Evolutionary conservation across 2,888 invertebrate species (phyloP), one percentile per base, ranked within the genome.

Genomic region (Podabrus alpinus): DNA sequence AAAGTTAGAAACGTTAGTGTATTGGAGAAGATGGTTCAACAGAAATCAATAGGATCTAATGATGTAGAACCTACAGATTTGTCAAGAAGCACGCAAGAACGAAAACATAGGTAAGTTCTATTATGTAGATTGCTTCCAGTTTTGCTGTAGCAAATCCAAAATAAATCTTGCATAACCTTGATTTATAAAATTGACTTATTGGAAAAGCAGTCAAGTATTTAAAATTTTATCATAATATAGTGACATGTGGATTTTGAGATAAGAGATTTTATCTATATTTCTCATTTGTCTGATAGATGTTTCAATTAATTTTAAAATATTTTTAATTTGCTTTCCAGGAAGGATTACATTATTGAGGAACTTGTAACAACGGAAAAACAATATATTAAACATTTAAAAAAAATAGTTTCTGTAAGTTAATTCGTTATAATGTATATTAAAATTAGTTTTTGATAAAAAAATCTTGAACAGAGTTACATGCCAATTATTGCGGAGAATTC

Each of bases 291-390:
- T 15, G 60, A 60, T 59, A 15, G 15, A 59, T 10, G 16, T 7
- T 16, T 60, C 15, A 11, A 15, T 15, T 9, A 15, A 16, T 16
- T 10, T 45, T 45, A 17, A 15, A 19, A 25, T 45, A 19, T n/a
- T 66, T 21, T 61, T 13, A 24, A 15, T 17, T 59, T 45, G 3
- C 10, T 68, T 74, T 76, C 3, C 16, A 86, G 86, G 68, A 77
- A 83, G 59, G 81, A 83, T 13, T 84, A 82, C 68, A 84, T 86
- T 21, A 80, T 86, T 4, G 83, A 85, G 16, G 86, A 87, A 79
- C 78, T 87, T 13, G 79, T 83, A 71, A 79, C 81, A n/a, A 86
- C 86, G 13, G 86, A 87, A 79, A 80, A 80, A 60, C 82, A 83
- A 45, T 87, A 86, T 71, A 83, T 86, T 1, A 73, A 79, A 1